Conservation (phyloP, 2,797 vertebrate genomes). For the Arremon aurantiirostris region DNA sequence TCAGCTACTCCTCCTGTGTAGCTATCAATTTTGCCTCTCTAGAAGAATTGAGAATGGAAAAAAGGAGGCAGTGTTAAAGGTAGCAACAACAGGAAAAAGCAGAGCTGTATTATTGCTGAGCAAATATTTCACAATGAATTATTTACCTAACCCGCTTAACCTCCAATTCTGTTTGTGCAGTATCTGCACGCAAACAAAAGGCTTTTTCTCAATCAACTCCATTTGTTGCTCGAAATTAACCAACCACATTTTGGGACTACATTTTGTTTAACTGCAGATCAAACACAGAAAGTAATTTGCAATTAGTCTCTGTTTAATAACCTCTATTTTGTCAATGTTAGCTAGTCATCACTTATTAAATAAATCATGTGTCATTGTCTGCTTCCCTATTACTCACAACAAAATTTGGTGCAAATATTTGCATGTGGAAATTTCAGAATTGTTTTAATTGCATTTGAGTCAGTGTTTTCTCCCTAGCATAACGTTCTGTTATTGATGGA, state of each 20-base stretch:
- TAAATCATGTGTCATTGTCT: background rate
- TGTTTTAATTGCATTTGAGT: background rate
- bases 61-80: background rate
- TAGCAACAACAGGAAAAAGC: background rate
- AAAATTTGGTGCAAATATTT: conserved; percentile 34
- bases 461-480: background rate
- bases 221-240: background rate
- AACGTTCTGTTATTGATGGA: background rate
- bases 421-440: background rate
- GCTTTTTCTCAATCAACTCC: background rate
- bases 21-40: conserved; percentile 36
- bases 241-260: background rate
- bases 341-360: conserved; percentile 12
- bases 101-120: background rate
- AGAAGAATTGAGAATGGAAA: background rate
- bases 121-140: background rate
- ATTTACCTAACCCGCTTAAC: background rate
- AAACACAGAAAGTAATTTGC: background rate
- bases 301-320: conserved; percentile 29
- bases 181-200: background rate
- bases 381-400: background rate
- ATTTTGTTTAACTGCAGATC: conserved; percentile 3
- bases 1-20: conserved; percentile 22
- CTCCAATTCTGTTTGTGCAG: background rate
- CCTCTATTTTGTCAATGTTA: background rate